A percentile compares a stretch with the other conserved stretches of the same genome.
Evolutionary conservation across 2,113 vertebrate genomes (phyloP).

Genomic region (Sorex araneus): DNA sequence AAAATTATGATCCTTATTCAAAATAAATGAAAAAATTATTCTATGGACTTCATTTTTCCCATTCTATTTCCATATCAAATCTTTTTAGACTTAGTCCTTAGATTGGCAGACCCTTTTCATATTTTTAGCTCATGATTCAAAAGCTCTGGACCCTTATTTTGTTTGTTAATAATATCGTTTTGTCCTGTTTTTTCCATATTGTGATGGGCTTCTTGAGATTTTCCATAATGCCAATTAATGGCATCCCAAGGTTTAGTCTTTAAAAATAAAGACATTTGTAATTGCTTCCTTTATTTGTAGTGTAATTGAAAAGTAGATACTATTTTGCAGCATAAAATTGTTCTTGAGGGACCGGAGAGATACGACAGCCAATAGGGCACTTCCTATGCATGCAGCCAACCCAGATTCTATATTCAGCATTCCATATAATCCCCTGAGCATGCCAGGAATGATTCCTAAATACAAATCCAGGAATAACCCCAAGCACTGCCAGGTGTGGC

Average conservation of each 20-base stretch:
- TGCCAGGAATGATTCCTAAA: too few species aligned
- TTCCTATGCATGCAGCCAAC: too few species aligned
- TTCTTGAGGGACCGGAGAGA: neutral
- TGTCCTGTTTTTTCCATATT: neutral
- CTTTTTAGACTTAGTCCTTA: neutral
- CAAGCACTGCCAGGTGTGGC: too few species aligned
- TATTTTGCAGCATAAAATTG: constrained; percentile 8
- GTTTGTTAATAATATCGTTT: constrained; percentile 6
- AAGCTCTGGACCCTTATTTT: neutral
- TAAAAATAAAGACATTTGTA: neutral
- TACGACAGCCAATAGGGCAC: neutral
- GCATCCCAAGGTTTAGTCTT: neutral
- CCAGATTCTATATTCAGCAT: too few species aligned
- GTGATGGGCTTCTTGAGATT: constrained; percentile 5
- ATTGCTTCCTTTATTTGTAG: neutral
- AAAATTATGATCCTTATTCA: too few species aligned
- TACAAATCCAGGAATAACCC: too few species aligned
- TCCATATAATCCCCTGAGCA: too few species aligned
- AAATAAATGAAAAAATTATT: neutral
- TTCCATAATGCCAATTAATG: constrained; percentile 19
- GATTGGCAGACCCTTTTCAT: neutral
- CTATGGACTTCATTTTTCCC: neutral
- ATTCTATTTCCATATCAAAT: neutral
- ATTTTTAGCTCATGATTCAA: constrained; percentile 23
- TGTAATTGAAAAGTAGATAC: constrained; percentile 20